phyloP scores from a whole-genome alignment of 2,888 invertebrate genomes.

The Charanyca ferruginea region DNA sequence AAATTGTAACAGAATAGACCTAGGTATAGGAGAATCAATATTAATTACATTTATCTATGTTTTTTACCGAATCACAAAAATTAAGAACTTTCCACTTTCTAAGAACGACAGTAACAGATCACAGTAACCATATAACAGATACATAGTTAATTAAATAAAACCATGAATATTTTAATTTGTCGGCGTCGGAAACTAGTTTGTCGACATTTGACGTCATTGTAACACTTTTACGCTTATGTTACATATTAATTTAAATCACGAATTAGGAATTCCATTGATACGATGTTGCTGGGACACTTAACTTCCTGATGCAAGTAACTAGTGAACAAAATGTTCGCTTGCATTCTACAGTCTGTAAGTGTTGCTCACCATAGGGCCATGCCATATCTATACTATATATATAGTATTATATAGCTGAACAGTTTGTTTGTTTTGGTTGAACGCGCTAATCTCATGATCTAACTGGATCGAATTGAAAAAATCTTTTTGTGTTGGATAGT shows the following conservation, averaged over 20 bases:
- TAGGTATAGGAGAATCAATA: too few species aligned
- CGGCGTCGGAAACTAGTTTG: constrained; percentile 66
- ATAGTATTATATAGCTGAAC: too few species aligned
- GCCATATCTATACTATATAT: too few species aligned
- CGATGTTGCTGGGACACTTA: constrained; percentile 11
- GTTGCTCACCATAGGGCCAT: background rate
- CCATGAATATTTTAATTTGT: constrained; percentile 70
- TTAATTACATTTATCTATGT: too few species aligned
- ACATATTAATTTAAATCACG: constrained; percentile 43
- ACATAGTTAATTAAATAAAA: constrained; percentile 42
- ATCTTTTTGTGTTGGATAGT: too few species aligned
- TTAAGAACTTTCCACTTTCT: constrained; percentile 72
- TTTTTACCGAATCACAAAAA: constrained; percentile 17
- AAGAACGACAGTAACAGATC: constrained; percentile 51
- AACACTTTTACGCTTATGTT: constrained; percentile 37
- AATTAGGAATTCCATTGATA: constrained; percentile 30
- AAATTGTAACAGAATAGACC: too few species aligned
- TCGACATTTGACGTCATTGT: constrained; percentile 57
- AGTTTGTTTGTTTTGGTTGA: too few species aligned
- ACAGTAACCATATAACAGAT: constrained; percentile 39
- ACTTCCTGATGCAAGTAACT: constrained; percentile 19
- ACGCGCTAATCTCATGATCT: too few species aligned
- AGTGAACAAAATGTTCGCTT: constrained; percentile 1
- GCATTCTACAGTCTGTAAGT: background rate
- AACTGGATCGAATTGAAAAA: too few species aligned